Evolutionary conservation across 2,888 invertebrate genomes (phyloP).

Genomic region (Calliopum simillimum): DNA sequence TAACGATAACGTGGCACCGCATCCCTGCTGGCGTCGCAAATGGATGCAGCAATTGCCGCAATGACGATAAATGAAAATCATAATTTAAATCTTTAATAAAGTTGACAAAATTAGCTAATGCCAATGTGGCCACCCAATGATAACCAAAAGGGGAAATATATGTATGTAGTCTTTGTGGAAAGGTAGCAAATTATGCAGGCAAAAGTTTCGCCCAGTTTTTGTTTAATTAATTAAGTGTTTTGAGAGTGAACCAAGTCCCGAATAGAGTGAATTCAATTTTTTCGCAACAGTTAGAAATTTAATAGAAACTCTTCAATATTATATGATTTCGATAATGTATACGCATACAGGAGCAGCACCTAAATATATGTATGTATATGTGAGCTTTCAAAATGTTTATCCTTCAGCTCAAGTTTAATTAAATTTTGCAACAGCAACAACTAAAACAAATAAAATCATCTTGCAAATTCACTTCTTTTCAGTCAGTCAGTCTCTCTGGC

Average conservation of each 20-base stretch:
- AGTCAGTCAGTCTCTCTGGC: constrained; percentile 46
- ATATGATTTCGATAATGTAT: no score
- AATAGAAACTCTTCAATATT: no score
- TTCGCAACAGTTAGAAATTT: no score
- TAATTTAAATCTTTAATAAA: constrained; percentile 40
- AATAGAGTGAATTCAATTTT: no score
- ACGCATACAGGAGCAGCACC: no score
- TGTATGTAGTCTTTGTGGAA: no score
- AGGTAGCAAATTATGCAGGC: background rate
- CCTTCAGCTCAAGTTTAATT: constrained; percentile 14
- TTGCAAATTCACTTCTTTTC: background rate
- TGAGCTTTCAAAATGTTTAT: no score
- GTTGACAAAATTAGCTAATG: constrained; percentile 33
- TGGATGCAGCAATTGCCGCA: background rate
- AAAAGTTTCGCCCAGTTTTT: background rate
- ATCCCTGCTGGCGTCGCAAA: background rate
- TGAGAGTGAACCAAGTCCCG: no score
- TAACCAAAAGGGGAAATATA: background rate
- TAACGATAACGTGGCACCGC: constrained; percentile 51
- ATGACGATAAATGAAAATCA: constrained; percentile 10
- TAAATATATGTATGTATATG: no score
- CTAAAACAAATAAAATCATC: constrained; percentile 3
- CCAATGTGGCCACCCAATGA: constrained; percentile 2
- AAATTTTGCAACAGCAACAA: background rate
- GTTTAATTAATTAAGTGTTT: no score